Base-by-base conservation (phyloP, 2,888 invertebrate species). In the Panzeria rudis region DNA sequence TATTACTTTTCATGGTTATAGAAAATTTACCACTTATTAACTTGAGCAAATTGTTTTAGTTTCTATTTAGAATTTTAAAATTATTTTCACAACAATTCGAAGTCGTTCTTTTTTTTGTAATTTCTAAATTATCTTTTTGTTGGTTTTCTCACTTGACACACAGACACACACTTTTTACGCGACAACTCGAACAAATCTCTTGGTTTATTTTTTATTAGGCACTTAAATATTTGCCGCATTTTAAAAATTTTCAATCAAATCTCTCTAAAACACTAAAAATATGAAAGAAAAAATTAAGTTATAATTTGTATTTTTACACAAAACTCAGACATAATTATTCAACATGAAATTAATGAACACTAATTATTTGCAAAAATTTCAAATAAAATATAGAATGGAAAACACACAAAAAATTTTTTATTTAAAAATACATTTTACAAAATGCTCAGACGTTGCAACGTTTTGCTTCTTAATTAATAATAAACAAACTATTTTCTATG, bases 371-470 rank as follows among this genome's bases (percentile, higher is more conserved):
- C 52, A 23, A n/a, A 1, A n/a, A 35, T 17, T 32, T n/a, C 3
- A 62, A 50, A 38, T 13, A 32, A 17, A 66, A 56, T 25, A n/a
- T 11, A 3, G 11, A 71, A 41, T 25, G 25, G 8, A 64, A 32
- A 66, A 66, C 8, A 13, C 61, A 20, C 15, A 64, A 59, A 75
- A 54, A n/a, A n/a, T n/a, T 44, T 13, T 64, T 54, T 5, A 52
- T 69, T 82, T 69, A 76, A 54, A 69, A 69, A 50, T 78, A 64
- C 62, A 71, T 73, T 79, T 69, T 56, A 54, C 64, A 79, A 47
- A 25, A 59, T 17, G 23, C 9, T 17, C 41, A 38, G 38, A 25
- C 17, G 17, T 38, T 29, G 17, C 20, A 15, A 29, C 13, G 29
- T 68, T 50, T 54, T 25, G n/a, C 59, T 52, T 59, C 52, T 20